phyloP scores from a whole-genome alignment of 2,888 invertebrate species.

The Trichopria drosophilae region DNA sequence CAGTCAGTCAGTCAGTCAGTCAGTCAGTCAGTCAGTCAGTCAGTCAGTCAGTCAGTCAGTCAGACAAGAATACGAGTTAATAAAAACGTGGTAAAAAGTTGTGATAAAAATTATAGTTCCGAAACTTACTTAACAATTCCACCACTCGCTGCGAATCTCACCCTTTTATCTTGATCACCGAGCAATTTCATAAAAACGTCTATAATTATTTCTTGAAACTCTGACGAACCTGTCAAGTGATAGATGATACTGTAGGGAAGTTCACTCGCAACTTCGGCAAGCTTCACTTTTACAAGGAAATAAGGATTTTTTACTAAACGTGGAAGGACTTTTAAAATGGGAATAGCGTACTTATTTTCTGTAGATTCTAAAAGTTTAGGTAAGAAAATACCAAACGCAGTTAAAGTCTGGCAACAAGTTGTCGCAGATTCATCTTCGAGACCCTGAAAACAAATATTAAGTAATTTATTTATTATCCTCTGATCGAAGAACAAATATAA shows the following conservation, averaged over 20 bases:
- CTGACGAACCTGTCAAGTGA: slow-evolving; percentile 60
- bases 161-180: slow-evolving; percentile 76
- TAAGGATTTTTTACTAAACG: slow-evolving; percentile 73
- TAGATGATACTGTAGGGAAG: slow-evolving; percentile 65
- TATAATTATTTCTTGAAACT: slow-evolving; percentile 66
- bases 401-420: slow-evolving; percentile 72
- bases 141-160: slow-evolving; percentile 71
- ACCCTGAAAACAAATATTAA: slow-evolving; percentile 60
- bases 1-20: too few relatives aligned
- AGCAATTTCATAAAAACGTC: slow-evolving; percentile 68
- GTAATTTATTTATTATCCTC: background rate
- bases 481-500: background rate
- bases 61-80: too few relatives aligned
- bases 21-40: too few relatives aligned
- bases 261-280: slow-evolving; percentile 66
- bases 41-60: too few relatives aligned
- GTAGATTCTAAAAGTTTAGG: slow-evolving; percentile 66
- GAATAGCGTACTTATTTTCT: slow-evolving; percentile 63
- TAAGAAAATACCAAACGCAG: slow-evolving; percentile 66
- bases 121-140: slow-evolving; percentile 66
- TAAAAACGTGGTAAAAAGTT: too few relatives aligned
- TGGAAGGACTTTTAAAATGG: slow-evolving; percentile 67
- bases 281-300: slow-evolving; percentile 81
- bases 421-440: slow-evolving; percentile 75
- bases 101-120: background rate